Conservation (phyloP, 2,113 vertebrate species). For the Panthera uncia region DNA sequence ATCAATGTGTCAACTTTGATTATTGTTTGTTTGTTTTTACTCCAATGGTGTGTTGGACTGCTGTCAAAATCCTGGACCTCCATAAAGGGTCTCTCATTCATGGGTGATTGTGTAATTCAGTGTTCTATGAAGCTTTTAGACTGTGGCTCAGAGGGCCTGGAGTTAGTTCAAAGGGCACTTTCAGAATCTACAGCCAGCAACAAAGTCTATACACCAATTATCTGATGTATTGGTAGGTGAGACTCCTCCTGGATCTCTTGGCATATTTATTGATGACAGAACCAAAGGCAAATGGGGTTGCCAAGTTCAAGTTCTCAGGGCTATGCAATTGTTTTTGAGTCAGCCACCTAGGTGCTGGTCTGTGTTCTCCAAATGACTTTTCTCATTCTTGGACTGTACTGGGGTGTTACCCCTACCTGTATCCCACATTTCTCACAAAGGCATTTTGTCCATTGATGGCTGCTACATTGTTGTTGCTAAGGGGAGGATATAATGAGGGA, state of each 20-base stretch:
- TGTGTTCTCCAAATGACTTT: background rate
- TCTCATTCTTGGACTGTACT: background rate
- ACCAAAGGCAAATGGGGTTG: too few relatives aligned
- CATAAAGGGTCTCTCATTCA: background rate
- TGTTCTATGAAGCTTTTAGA: background rate
- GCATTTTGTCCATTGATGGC: background rate
- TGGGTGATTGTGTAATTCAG: background rate
- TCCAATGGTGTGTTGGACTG: background rate
- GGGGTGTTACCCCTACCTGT: background rate
- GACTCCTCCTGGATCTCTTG: background rate
- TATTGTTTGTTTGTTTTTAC: background rate
- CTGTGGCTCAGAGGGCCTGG: background rate
- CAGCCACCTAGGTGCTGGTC: background rate
- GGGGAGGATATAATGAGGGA: background rate
- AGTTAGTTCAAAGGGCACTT: background rate
- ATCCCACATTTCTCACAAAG: background rate
- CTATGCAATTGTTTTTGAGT: background rate
- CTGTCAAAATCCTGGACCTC: background rate
- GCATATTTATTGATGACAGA: background rate
- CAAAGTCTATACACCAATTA: background rate
- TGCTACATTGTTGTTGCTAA: background rate
- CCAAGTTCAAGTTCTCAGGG: background rate
- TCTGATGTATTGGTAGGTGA: background rate
- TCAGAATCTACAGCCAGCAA: background rate
- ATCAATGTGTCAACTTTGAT: background rate